phyloP scores from a whole-genome alignment of 35 echinoderm and acorn worm genomes.

The Apostichopus parvimensis region DNA sequence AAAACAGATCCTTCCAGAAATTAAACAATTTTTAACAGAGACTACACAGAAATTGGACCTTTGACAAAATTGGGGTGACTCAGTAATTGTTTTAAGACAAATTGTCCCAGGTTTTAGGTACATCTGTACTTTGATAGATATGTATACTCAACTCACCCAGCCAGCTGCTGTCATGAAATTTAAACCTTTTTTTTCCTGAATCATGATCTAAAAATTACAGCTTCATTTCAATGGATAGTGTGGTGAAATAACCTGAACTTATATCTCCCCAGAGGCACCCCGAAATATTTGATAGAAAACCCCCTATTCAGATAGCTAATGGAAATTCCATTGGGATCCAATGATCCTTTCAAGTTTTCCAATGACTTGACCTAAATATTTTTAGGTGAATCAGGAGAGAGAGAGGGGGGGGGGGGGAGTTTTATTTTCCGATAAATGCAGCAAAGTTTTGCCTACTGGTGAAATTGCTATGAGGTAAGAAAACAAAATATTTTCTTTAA shows the following conservation, averaged over 20 bases:
- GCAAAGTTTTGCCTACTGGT: neutral
- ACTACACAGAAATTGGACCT: too few species aligned
- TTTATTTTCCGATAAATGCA: neutral
- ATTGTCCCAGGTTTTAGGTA: too few species aligned
- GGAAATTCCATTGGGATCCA: neutral
- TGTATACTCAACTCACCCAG: too few species aligned
- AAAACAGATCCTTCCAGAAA: too few species aligned
- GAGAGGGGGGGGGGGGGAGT: neutral
- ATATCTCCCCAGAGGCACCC: neutral
- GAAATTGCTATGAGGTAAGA: neutral
- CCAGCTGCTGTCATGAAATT: too few species aligned
- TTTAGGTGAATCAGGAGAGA: conserved; percentile 2
- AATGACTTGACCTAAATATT: conserved; percentile 46
- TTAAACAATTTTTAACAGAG: too few species aligned
- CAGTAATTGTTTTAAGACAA: too few species aligned
- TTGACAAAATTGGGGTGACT: too few species aligned
- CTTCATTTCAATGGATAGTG: neutral
- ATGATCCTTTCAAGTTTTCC: conserved; percentile 3
- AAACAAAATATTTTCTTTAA: conserved; percentile 47
- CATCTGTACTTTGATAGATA: too few species aligned
- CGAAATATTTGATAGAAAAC: neutral
- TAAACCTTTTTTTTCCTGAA: too few species aligned
- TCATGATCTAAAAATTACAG: neutral
- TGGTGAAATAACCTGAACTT: neutral
- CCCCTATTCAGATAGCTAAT: neutral